Conservation (phyloP, 2,888 invertebrate species). For the Mellilla xanthometata region DNA sequence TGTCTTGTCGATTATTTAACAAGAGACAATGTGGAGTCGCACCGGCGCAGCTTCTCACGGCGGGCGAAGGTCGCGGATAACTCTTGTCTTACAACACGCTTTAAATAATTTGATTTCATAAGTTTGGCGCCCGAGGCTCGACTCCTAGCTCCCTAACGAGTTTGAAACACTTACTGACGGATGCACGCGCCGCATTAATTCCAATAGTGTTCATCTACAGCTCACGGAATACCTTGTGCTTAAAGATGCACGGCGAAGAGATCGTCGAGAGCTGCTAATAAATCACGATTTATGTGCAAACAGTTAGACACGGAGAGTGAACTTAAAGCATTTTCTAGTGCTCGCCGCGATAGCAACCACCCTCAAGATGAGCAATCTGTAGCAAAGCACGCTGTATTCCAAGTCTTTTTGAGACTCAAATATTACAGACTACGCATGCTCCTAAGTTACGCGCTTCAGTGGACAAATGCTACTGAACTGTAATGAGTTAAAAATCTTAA, state of each 20-base stretch:
- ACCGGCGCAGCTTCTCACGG: slow-evolving; percentile 71
- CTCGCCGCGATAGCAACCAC: too few relatives aligned
- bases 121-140: slow-evolving; percentile 56
- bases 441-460: too few relatives aligned
- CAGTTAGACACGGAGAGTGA: background rate
- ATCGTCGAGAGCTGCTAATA: background rate
- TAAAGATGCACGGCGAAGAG: background rate
- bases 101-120: slow-evolving; percentile 79
- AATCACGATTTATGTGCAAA: slow-evolving; percentile 10
- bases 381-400: too few relatives aligned
- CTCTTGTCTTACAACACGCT: slow-evolving; percentile 72
- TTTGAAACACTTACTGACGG: slow-evolving; percentile 7
- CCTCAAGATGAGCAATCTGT: too few relatives aligned
- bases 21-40: slow-evolving; percentile 74
- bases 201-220: slow-evolving; percentile 15
- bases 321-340: background rate
- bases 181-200: slow-evolving; percentile 30
- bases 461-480: too few relatives aligned
- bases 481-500: too few relatives aligned
- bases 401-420: too few relatives aligned
- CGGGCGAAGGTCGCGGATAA: slow-evolving; percentile 77
- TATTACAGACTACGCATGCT: too few relatives aligned
- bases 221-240: background rate
- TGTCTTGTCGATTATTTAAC: slow-evolving; percentile 76
- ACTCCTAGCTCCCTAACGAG: slow-evolving; percentile 41